Percentiles rank a stretch among this genome's conserved stretches.
These are phyloP conservation scores for Hipparchia sbordonii DNA, from an alignment of 2,888 invertebrate genomes.

Conservation along the genomic window DNA sequence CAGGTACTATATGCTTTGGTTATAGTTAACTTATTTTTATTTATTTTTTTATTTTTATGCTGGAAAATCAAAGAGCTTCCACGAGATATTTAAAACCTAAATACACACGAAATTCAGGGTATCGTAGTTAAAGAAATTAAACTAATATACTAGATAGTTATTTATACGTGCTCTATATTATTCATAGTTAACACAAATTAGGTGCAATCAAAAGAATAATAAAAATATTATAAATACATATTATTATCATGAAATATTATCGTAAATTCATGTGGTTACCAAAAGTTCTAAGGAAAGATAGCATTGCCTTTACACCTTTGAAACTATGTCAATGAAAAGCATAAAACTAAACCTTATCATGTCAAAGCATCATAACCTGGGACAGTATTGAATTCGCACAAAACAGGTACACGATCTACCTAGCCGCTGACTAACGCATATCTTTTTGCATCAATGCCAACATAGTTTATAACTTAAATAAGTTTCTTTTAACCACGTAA, in stretches of 20 bases:
- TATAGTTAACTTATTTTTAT: too few relatives aligned
- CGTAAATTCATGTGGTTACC: too few relatives aligned
- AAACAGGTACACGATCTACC: conserved; percentile 28
- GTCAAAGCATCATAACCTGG: conserved; percentile 10
- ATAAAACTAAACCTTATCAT: not conserved
- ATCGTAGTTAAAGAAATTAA: too few relatives aligned
- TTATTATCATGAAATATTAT: too few relatives aligned
- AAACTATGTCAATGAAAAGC: not conserved
- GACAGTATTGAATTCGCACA: conserved; percentile 30
- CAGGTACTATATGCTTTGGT: too few relatives aligned
- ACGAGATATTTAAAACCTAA: too few relatives aligned
- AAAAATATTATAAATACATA: too few relatives aligned
- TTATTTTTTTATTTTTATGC: not conserved
- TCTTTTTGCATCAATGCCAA: conserved; percentile 62
- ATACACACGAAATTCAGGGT: too few relatives aligned
- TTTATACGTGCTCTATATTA: too few relatives aligned
- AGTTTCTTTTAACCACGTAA: conserved; percentile 39
- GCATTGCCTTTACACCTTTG: not conserved
- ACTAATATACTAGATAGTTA: too few relatives aligned
- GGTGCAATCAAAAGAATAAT: too few relatives aligned
- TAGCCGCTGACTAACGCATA: conserved; percentile 65
- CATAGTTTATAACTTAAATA: conserved; percentile 12
- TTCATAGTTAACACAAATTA: too few relatives aligned
- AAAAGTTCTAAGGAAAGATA: not conserved
- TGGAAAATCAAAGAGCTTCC: not conserved